Base-by-base conservation (phyloP, 2,113 vertebrate genomes). In the Protomyctophum bolini region DNA sequence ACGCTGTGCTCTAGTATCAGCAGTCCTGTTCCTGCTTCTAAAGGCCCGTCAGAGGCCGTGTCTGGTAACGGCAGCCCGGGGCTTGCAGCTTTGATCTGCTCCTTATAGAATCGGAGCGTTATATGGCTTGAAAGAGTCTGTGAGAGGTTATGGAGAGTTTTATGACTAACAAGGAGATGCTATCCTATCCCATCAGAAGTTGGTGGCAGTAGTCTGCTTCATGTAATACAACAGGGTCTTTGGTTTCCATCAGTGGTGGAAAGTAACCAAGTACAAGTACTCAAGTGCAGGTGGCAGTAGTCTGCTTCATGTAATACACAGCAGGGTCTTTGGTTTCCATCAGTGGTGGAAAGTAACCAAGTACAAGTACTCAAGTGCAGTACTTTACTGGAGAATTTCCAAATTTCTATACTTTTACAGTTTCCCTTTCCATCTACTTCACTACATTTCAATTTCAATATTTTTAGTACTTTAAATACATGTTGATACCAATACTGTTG, bases 81-180 rank as follows among this genome's bases (percentile, higher is more conserved):
- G 77, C 70, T 68, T 2, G 5, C 2, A 62, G 76, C 80, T 83
- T 82, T 85, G 74, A 80, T 85, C 81, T 71, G 63, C 69, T 63
- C 28, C 77, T 76, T 70, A 63, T 62, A 28, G 66, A 66, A 64
- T 73, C 79, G 72, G 70, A 74, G 58, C 4, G 0, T 76, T 72
- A 5, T 66, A 77, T 56, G 52, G 4, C 41, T 62, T 50, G 54
- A 65, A 68, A 70, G 71, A 58, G 68, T 33, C 70, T 41, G 70
- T 57, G 21, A 48, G 55, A 67, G 79, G 74, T 86, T 79, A 73
- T 62, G 0, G 46, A 63, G 70, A 76, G 68, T 74, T 63, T 54
- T 52, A 58, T 9, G 10, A 54, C 57, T 63, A 55, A 49, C 2
- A 7, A 10, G 0, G 0, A 54, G 47, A 66, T 62, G 8, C 49